Percentiles rank a stretch among this genome's conserved stretches.
Conservation (phyloP, 2,888 invertebrate genomes). For the Drosophila heteroneura region DNA sequence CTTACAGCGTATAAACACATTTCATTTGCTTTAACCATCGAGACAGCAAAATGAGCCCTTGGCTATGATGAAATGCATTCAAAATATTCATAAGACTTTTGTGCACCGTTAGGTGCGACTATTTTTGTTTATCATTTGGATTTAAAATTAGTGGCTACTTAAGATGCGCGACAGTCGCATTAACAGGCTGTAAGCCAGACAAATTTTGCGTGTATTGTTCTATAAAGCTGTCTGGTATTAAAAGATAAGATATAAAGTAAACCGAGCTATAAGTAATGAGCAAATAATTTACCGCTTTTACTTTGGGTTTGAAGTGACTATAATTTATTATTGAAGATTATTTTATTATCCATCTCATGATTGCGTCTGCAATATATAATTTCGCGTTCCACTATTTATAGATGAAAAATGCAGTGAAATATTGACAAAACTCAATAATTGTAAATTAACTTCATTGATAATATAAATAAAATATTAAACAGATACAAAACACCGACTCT, state of each 20-base stretch:
- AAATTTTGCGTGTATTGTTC: slow-evolving; percentile 25
- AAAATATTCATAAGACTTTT: slow-evolving; percentile 37
- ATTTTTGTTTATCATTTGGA: slow-evolving; percentile 47
- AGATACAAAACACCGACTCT: neutral
- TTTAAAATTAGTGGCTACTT: slow-evolving; percentile 74
- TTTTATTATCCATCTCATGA: neutral
- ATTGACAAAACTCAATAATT: neutral
- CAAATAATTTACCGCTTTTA: slow-evolving; percentile 1
- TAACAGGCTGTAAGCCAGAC: slow-evolving; percentile 34
- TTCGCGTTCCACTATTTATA: neutral
- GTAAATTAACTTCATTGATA: neutral
- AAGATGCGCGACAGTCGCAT: slow-evolving; percentile 50
- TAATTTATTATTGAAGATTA: neutral
- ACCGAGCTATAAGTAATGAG: neutral
- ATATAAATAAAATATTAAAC: neutral
- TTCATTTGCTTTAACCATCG: slow-evolving; percentile 44
- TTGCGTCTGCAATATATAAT: neutral
- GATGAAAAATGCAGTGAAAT: neutral
- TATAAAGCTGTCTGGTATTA: slow-evolving; percentile 1
- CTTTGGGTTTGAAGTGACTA: neutral
- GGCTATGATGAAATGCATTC: slow-evolving; percentile 39
- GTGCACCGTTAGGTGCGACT: slow-evolving; percentile 39
- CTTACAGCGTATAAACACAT: slow-evolving; percentile 30
- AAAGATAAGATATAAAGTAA: slow-evolving; percentile 6
- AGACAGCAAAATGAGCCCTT: slow-evolving; percentile 57